These are phyloP conservation scores for Diloba caeruleocephala DNA, from an alignment of 2,888 invertebrate genomes.

Conservation along the genomic window DNA sequence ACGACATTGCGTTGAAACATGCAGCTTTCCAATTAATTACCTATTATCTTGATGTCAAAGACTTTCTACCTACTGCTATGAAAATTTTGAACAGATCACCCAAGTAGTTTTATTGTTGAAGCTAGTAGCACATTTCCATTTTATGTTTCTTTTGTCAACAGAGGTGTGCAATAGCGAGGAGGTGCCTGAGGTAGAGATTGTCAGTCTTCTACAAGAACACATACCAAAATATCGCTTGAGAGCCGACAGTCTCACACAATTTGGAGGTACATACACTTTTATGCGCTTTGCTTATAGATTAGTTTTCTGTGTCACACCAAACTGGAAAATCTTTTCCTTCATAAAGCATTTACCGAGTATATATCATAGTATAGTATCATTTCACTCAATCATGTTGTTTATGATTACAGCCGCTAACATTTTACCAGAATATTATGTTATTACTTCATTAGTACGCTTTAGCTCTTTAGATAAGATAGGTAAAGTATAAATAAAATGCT, in stretches of 20 bases:
- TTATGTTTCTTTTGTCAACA: conserved; percentile 83
- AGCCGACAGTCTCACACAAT: conserved; percentile 97
- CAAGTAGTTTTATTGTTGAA: conserved; percentile 17
- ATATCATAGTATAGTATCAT: neutral
- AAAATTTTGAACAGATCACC: conserved; percentile 50
- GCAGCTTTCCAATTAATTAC: conserved; percentile 69
- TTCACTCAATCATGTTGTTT: conserved; percentile 1
- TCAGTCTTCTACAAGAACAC: conserved; percentile 97
- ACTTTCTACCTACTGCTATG: conserved; percentile 39
- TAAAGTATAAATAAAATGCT: too few relatives aligned
- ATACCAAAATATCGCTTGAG: conserved; percentile 98
- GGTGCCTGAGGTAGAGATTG: conserved; percentile 98
- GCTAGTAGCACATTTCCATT: conserved; percentile 41
- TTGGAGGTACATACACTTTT: conserved; percentile 91
- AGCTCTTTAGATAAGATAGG: too few relatives aligned
- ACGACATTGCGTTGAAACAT: conserved; percentile 71
- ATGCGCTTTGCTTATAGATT: conserved; percentile 62
- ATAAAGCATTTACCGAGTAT: conserved; percentile 9
- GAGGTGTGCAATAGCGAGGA: conserved; percentile 98
- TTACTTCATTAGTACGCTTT: too few relatives aligned
- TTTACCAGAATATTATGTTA: too few relatives aligned
- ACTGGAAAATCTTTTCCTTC: conserved; percentile 22
- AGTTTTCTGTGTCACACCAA: conserved; percentile 17
- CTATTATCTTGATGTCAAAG: conserved; percentile 64
- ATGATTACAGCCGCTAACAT: neutral